Conservation (phyloP, 2,113 vertebrate genomes). For the Seriola dumerili region DNA sequence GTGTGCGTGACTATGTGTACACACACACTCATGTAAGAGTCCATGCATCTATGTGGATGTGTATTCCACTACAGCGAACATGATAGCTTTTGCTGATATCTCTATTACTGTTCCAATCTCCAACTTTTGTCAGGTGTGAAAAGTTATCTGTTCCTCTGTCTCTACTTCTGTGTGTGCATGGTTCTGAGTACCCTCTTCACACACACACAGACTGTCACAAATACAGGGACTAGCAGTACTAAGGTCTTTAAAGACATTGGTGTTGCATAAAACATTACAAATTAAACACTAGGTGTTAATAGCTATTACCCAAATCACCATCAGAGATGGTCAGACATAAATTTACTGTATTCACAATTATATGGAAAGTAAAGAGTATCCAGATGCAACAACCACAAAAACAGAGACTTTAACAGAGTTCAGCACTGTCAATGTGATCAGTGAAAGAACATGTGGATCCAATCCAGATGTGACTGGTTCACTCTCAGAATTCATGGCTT, state of each 20-base stretch:
- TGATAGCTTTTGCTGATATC: constrained; percentile 59
- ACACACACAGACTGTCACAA: neutral
- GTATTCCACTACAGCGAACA: constrained; percentile 60
- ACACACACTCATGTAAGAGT: neutral
- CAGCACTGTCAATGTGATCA: neutral
- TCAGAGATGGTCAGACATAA: neutral
- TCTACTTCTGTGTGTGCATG: neutral
- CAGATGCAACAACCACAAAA: neutral
- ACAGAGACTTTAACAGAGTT: neutral
- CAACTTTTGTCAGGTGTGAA: constrained; percentile 54
- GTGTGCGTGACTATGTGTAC: neutral
- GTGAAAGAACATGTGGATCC: neutral
- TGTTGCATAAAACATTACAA: neutral
- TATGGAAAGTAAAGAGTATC: neutral
- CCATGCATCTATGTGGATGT: constrained; percentile 25
- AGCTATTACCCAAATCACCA: neutral
- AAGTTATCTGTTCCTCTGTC: constrained; percentile 30
- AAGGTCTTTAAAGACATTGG: neutral
- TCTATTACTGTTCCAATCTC: constrained; percentile 57
- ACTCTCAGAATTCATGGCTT: neutral
- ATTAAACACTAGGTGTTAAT: neutral
- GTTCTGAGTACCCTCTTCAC: neutral
- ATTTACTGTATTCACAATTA: neutral
- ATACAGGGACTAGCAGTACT: neutral
- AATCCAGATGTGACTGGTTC: neutral